Evolutionary conservation across 2,888 invertebrate species (phyloP).

Genomic region (Nycteola revayana): DNA sequence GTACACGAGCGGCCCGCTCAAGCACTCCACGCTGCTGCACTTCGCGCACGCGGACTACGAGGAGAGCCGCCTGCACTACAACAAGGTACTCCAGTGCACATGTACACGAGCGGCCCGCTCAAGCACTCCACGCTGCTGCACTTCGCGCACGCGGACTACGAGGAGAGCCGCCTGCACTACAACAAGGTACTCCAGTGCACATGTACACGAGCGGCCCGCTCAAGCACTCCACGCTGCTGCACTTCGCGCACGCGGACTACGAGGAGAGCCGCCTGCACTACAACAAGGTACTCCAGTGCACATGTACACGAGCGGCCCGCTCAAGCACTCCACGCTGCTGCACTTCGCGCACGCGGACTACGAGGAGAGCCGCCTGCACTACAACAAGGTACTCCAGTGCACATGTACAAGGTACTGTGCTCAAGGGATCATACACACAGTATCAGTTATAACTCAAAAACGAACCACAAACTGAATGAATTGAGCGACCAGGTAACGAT

Average conservation of each 20-base stretch:
- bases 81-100: too few species aligned
- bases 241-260: conserved; percentile 99
- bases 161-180: conserved; percentile 97
- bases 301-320: conserved; percentile 90
- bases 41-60: conserved; percentile 99
- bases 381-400: conserved; percentile 96
- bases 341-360: conserved; percentile 99
- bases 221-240: conserved; percentile 94
- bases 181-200: conserved; percentile 95
- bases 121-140: conserved; percentile 96
- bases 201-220: conserved; percentile 91
- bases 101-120: conserved; percentile 90
- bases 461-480: too few species aligned
- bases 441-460: too few species aligned
- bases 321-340: conserved; percentile 95
- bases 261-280: conserved; percentile 98
- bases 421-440: too few species aligned
- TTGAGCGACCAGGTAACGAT: too few species aligned
- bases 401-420: too few species aligned
- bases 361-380: conserved; percentile 97
- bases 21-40: conserved; percentile 95
- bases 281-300: conserved; percentile 94
- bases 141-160: conserved; percentile 99
- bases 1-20: conserved; percentile 91
- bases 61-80: conserved; percentile 97